Evolutionary conservation across 2,888 invertebrate species (phyloP).

Genomic region (Dexiosoma caninum): DNA sequence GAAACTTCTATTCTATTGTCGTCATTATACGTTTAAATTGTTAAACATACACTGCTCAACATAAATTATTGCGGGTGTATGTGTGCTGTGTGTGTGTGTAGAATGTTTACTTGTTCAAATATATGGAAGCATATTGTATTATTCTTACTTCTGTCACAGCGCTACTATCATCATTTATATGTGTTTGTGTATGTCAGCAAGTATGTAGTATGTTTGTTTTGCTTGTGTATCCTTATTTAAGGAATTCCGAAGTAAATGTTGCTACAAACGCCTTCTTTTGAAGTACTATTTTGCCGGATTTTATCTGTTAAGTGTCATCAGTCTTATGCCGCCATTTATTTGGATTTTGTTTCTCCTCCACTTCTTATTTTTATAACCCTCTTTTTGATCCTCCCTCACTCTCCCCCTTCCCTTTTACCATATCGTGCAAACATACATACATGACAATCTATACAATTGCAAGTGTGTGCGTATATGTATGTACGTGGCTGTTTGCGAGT

Average conservation of each 20-base stretch:
- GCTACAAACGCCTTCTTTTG: conserved; percentile 51
- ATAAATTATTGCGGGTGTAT: not conserved
- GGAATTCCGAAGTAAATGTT: conserved; percentile 58
- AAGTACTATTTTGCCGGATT: conserved; percentile 62
- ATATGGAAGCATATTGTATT: not conserved
- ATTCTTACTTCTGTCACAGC: conserved; percentile 5
- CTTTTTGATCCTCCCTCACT: not conserved
- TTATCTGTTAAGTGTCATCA: conserved; percentile 74
- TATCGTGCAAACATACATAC: not conserved
- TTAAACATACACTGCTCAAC: not conserved
- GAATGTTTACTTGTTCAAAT: not conserved
- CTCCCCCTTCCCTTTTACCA: not conserved
- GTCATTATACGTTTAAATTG: not conserved
- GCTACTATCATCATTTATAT: not conserved
- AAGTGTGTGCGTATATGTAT: not conserved
- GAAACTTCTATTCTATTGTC: conserved; percentile 23
- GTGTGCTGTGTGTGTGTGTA: not conserved
- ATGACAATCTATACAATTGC: not conserved
- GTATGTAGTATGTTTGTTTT: conserved; percentile 5
- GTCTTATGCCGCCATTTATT: conserved; percentile 64
- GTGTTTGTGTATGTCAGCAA: not conserved
- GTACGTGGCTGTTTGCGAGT: not conserved
- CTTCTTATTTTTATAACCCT: conserved; percentile 16
- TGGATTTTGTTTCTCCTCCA: conserved; percentile 31
- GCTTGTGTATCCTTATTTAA: conserved; percentile 25